phyloP scores from a whole-genome alignment of 2,797 vertebrate genomes.

The Dendrocincla tyrannina region DNA sequence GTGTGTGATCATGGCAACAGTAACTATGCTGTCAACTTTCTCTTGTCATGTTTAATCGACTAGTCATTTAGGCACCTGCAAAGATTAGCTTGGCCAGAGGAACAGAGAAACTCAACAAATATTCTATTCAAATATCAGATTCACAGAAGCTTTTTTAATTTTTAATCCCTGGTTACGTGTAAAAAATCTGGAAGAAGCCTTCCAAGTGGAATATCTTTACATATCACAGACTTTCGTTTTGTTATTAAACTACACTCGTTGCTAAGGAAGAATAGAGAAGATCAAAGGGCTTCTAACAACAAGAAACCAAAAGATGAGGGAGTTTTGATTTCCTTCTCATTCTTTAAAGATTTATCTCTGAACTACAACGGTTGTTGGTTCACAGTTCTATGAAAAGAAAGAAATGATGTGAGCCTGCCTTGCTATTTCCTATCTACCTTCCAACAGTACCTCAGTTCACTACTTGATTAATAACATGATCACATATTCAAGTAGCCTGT shows the following conservation, averaged over 20 bases:
- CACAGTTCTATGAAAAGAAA: neutral
- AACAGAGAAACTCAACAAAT: neutral
- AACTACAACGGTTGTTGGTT: neutral
- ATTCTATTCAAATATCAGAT: neutral
- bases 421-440: neutral
- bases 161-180: neutral
- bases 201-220: neutral
- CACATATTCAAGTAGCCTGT: constrained; percentile 22
- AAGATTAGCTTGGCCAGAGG: constrained; percentile 1
- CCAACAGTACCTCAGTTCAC: neutral
- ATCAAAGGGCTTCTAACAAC: constrained; percentile 39
- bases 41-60: constrained; percentile 61
- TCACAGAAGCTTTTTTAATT: neutral
- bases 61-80: constrained; percentile 19
- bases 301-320: constrained; percentile 40
- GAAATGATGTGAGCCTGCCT: neutral
- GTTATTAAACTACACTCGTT: constrained; percentile 28
- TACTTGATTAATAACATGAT: neutral
- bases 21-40: constrained; percentile 64
- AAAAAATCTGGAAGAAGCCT: neutral
- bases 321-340: constrained; percentile 23
- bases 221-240: constrained; percentile 20
- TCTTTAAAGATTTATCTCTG: neutral
- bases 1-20: constrained; percentile 69
- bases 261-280: constrained; percentile 33